Evolutionary conservation across 2,888 invertebrate species (phyloP), one percentile per base, ranked within the genome.

Genomic region (Stenodera caucasica): DNA sequence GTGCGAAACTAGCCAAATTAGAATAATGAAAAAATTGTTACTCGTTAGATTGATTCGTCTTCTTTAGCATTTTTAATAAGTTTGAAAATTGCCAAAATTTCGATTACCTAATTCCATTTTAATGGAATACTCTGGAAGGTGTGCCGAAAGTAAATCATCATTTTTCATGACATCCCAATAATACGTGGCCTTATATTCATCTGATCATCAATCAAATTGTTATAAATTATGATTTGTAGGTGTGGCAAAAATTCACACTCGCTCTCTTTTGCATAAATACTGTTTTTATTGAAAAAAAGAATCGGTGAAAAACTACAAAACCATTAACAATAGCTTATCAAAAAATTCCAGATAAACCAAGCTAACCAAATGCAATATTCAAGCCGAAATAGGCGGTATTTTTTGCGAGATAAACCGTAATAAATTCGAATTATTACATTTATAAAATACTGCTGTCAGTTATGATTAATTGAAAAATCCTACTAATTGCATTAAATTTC

Each of bases 181-280:
- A 45, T 45, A 45, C 11, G 18, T 45, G 35, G 14, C n/a, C 2
- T 11, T 11, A 32, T 32, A 32, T 32, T 32, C 32, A 32, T 32
- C 32, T 32, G 21, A 45, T 45, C 45, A 45, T 45, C 45, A 45
- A 45, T 45, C 45, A 45, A 45, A 40, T 18, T 40, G 3, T 8
- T 15, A 40, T 40, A 40, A 45, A 37, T 7, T 26, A 26, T 26
- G 26, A 26, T 26, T 26, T 26, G 37, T 37, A 37, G 37, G 37
- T 37, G 37, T 15, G 15, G 6, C 9, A 37, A n/a, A n/a, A n/a
- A n/a, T n/a, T n/a, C n/a, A n/a, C n/a, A n/a, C n/a, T n/a, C n/a
- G n/a, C n/a, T n/a, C n/a, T n/a, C n/a, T n/a, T n/a, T n/a, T n/a
- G n/a, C n/a, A n/a, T n/a, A n/a, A n/a, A n/a, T n/a, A n/a, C n/a